These are phyloP conservation scores for Megathymus violae DNA, from an alignment of 1,140 invertebrate species.

Conservation along the genomic window DNA sequence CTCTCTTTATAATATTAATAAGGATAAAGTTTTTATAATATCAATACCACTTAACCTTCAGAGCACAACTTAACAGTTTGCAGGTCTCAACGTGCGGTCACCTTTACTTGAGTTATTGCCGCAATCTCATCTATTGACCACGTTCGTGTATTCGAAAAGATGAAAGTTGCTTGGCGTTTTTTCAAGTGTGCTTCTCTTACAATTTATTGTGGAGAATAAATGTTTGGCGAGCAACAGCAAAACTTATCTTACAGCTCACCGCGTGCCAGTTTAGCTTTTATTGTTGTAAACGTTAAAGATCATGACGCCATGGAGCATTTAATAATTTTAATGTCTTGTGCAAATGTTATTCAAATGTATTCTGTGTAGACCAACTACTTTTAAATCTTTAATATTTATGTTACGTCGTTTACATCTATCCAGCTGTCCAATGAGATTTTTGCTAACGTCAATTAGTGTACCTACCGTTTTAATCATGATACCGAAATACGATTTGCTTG, in stretches of 20 bases:
- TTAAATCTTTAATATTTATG: neutral
- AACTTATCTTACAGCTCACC: conserved; percentile 6
- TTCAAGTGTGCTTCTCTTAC: conserved; percentile 1
- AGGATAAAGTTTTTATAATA: too few relatives aligned
- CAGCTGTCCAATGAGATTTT: too few relatives aligned
- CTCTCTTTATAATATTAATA: too few relatives aligned
- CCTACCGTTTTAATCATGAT: too few relatives aligned
- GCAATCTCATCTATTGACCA: neutral
- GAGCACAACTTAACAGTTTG: neutral
- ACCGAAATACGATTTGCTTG: too few relatives aligned
- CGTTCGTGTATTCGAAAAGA: neutral
- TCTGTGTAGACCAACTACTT: neutral
- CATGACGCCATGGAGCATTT: conserved; percentile 5
- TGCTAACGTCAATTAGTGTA: too few relatives aligned
- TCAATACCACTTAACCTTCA: neutral
- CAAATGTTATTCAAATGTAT: neutral
- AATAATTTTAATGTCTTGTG: neutral
- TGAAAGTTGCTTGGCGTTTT: conserved; percentile 7
- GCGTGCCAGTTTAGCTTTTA: conserved; percentile 21
- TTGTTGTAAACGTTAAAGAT: conserved; percentile 8
- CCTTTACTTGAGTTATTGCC: neutral
- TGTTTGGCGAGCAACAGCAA: conserved; percentile 15
- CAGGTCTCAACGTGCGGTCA: neutral
- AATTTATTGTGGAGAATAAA: conserved; percentile 22
- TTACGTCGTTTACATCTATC: too few relatives aligned